Conservation (phyloP, 2,888 invertebrate species). For the Parnassius orleans region DNA sequence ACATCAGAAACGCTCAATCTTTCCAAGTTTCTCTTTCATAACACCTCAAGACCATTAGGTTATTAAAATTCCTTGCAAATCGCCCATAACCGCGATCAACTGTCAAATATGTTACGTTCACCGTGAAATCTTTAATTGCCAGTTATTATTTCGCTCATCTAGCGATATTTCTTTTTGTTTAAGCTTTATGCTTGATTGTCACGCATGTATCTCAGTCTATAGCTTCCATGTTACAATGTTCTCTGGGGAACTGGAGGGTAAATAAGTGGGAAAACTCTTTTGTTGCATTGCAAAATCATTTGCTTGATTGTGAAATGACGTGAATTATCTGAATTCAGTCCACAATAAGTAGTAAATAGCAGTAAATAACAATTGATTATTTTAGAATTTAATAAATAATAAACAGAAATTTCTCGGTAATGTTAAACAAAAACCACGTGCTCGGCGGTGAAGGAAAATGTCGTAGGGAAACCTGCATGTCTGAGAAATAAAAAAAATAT, state of each 20-base stretch:
- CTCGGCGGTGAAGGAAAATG: too few species aligned
- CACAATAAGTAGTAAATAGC: neutral
- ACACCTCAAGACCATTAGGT: slow-evolving; percentile 31
- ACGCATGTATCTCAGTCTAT: slow-evolving; percentile 18
- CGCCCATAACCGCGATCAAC: slow-evolving; percentile 27
- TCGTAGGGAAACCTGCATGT: too few species aligned
- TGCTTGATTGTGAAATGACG: neutral
- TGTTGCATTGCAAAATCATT: neutral
- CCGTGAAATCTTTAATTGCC: slow-evolving; percentile 58
- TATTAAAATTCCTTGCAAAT: slow-evolving; percentile 38
- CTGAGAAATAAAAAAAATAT: too few species aligned
- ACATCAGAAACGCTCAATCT: neutral
- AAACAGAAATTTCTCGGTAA: too few species aligned
- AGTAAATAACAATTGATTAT: too few species aligned
- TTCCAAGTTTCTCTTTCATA: slow-evolving; percentile 32
- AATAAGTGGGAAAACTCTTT: neutral
- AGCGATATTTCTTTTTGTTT: slow-evolving; percentile 27
- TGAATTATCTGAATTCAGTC: neutral
- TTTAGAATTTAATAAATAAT: too few species aligned
- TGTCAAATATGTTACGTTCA: slow-evolving; percentile 49
- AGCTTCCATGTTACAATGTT: slow-evolving; percentile 1
- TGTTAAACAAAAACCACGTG: too few species aligned
- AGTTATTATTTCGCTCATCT: slow-evolving; percentile 36
- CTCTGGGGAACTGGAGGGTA: neutral
- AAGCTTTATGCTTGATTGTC: slow-evolving; percentile 25